Conservation (phyloP, 2,113 vertebrate genomes). For the Anseranas semipalmata region DNA sequence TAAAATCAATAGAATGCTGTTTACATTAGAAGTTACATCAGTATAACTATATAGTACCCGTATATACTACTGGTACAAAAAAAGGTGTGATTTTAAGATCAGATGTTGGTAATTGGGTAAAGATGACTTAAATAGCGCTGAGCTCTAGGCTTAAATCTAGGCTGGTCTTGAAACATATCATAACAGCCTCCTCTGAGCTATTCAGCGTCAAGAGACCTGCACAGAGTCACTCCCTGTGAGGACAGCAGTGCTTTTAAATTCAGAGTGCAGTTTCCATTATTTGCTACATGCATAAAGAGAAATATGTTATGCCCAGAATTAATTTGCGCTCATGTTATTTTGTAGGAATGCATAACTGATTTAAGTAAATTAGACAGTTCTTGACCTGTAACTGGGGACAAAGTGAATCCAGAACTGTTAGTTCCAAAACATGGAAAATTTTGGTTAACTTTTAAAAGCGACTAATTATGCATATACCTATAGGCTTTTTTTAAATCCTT, state of each 20-base stretch:
- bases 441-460: neutral
- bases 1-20: neutral
- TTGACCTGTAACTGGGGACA: neutral
- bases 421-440: neutral
- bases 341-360: neutral
- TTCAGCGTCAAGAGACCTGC: neutral
- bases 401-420: neutral
- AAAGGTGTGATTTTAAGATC: neutral
- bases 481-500: neutral
- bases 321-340: neutral
- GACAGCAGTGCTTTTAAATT: neutral
- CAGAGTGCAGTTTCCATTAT: neutral
- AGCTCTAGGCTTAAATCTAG: neutral
- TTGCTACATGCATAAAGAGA: neutral
- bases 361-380: neutral
- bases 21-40: neutral
- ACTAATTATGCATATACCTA: neutral
- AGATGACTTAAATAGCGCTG: neutral
- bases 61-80: neutral
- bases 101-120: constrained; percentile 6
- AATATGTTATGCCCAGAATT: neutral
- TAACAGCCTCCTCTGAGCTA: neutral
- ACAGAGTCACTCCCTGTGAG: neutral
- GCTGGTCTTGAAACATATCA: neutral
- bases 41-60: neutral